A percentile compares a stretch with the other conserved stretches of the same genome.
phyloP scores from a whole-genome alignment of 2,888 invertebrate species.

The Pocota personata region DNA sequence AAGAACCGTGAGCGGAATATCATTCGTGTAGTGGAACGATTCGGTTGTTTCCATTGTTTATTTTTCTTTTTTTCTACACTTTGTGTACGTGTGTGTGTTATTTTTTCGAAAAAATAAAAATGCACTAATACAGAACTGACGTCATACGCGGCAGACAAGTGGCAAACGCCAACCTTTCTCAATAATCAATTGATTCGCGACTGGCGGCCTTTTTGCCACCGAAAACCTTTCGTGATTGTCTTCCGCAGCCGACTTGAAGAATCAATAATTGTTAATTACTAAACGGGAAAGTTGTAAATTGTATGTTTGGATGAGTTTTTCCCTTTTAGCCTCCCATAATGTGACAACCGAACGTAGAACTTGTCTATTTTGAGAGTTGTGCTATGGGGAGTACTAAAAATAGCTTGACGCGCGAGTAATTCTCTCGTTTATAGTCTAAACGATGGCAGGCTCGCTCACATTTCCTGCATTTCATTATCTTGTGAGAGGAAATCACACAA shows the following conservation, averaged over 20 bases:
- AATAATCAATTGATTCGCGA: slow-evolving; percentile 14
- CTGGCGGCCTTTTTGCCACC: background rate
- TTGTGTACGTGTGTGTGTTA: background rate
- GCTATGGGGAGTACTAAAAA: slow-evolving; percentile 55
- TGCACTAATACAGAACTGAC: slow-evolving; percentile 29
- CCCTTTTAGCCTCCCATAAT: slow-evolving; percentile 34
- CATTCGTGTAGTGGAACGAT: slow-evolving; percentile 76
- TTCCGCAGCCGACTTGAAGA: slow-evolving; percentile 21
- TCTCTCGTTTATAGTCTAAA: slow-evolving; percentile 46
- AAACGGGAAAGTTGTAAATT: slow-evolving; percentile 34
- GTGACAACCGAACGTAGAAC: slow-evolving; percentile 50
- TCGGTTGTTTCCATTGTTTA: slow-evolving; percentile 74
- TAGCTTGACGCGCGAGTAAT: slow-evolving; percentile 50
- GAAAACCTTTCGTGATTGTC: slow-evolving; percentile 1
- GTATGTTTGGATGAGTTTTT: slow-evolving; percentile 33
- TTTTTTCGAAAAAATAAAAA: background rate
- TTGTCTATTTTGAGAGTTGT: slow-evolving; percentile 69
- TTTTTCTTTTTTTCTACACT: background rate
- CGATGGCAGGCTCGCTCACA: slow-evolving; percentile 52
- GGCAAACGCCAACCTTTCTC: slow-evolving; percentile 15
- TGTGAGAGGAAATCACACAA: slow-evolving; percentile 25
- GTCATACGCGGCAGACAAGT: slow-evolving; percentile 42
- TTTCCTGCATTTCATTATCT: slow-evolving; percentile 25
- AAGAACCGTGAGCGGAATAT: slow-evolving; percentile 82
- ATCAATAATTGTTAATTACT: slow-evolving; percentile 52